Conservation (phyloP, 1,140 invertebrate species). For the Drosophila athabasca region DNA sequence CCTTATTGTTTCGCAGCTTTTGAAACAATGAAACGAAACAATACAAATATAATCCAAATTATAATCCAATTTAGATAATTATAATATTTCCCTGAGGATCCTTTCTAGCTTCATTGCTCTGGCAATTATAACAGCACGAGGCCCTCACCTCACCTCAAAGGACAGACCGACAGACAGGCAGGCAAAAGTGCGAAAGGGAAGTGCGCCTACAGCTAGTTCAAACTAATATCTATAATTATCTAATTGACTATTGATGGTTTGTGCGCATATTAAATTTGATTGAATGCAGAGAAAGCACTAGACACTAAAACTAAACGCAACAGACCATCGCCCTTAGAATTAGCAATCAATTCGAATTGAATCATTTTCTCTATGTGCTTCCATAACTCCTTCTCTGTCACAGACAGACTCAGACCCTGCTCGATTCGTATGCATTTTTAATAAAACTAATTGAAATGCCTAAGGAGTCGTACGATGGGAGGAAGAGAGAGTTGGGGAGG, state of each 20-base stretch:
- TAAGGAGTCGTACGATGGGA: not conserved
- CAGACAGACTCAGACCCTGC: too few relatives aligned
- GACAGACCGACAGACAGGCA: slow-evolving; percentile 8
- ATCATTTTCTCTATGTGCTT: slow-evolving; percentile 40
- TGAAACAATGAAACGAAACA: too few relatives aligned
- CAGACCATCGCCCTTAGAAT: slow-evolving; percentile 25
- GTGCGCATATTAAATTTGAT: slow-evolving; percentile 25
- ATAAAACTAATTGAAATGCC: slow-evolving; percentile 76
- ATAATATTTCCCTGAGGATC: too few relatives aligned
- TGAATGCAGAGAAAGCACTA: slow-evolving; percentile 50
- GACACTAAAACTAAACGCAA: slow-evolving; percentile 26
- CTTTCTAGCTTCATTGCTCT: not conserved
- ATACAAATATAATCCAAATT: too few relatives aligned
- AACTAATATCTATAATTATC: slow-evolving; percentile 67
- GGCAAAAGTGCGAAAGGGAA: slow-evolving; percentile 26
- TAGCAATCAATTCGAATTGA: slow-evolving; percentile 51
- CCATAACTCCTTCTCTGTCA: slow-evolving; percentile 13
- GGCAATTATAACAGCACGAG: slow-evolving; percentile 25
- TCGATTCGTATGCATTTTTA: slow-evolving; percentile 63
- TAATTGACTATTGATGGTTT: slow-evolving; percentile 73
- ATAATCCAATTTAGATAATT: too few relatives aligned
- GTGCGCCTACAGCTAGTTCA: slow-evolving; percentile 11
- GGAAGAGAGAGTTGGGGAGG: too few relatives aligned
- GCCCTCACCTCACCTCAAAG: too few relatives aligned
- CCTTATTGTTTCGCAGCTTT: too few relatives aligned